phyloP scores from a whole-genome alignment of 1,140 invertebrate genomes.

The Dufourea novaeangliae region DNA sequence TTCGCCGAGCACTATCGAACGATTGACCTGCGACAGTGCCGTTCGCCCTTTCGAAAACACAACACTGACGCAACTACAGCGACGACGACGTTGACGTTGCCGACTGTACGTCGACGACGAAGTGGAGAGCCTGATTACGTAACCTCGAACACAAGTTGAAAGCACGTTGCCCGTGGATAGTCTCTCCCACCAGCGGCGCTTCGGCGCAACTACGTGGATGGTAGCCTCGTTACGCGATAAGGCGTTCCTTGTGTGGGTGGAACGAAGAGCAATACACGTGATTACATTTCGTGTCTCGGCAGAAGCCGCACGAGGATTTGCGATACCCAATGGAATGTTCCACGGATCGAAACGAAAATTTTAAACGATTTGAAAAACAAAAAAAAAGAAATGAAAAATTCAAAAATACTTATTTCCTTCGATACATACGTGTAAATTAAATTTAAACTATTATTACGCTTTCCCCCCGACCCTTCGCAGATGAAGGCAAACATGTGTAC shows the following conservation, averaged over 20 bases:
- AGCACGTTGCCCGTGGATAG: constrained; percentile 60
- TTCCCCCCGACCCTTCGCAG: background rate
- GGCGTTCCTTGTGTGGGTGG: constrained; percentile 45
- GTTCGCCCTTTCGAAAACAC: constrained; percentile 42
- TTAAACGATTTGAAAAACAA: background rate
- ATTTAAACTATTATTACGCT: background rate
- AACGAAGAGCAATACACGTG: constrained; percentile 48
- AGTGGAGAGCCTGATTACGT: constrained; percentile 64
- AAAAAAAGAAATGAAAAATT: too few species aligned
- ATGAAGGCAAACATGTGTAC: too few species aligned
- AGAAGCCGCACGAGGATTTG: constrained; percentile 37
- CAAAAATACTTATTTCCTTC: background rate
- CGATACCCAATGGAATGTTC: constrained; percentile 35
- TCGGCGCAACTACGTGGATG: constrained; percentile 44
- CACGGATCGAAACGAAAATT: constrained; percentile 1
- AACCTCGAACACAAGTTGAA: constrained; percentile 63
- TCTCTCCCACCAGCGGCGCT: constrained; percentile 36
- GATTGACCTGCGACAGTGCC: constrained; percentile 56
- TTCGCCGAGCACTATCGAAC: constrained; percentile 58
- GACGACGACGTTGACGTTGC: constrained; percentile 46
- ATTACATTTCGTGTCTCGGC: constrained; percentile 45
- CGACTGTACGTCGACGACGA: constrained; percentile 45
- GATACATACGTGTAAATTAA: background rate
- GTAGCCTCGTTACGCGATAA: constrained; percentile 56
- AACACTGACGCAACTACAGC: too few species aligned